Conservation (phyloP, 2,797 vertebrate species). For the Macropus fuliginosus region DNA sequence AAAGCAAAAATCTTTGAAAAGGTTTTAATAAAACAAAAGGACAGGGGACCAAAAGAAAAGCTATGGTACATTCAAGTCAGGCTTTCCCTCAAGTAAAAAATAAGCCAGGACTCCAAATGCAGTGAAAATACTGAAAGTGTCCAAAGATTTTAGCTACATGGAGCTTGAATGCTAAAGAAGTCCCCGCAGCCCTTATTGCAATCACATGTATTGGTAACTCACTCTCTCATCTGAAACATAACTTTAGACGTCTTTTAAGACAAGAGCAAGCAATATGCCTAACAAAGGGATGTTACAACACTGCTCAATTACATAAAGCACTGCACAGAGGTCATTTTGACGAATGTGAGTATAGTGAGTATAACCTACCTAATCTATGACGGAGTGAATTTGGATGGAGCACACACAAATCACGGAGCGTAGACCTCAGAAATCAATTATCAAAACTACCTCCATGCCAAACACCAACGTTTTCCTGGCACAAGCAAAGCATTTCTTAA, state of each 20-base stretch:
- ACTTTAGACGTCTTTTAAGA: constrained; percentile 57
- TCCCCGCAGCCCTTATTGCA: constrained; percentile 39
- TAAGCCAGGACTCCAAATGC: constrained; percentile 24
- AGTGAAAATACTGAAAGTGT: constrained; percentile 52
- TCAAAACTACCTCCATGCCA: constrained; percentile 73
- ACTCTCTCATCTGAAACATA: constrained; percentile 58
- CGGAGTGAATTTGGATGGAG: constrained; percentile 47
- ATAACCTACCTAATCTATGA: constrained; percentile 16
- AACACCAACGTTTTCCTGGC: constrained; percentile 59
- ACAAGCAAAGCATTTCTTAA: constrained; percentile 78
- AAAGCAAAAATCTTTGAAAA: constrained; percentile 43
- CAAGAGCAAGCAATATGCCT: constrained; percentile 32
- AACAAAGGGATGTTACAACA: constrained; percentile 21
- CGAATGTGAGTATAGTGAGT: neutral
- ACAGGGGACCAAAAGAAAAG: too few species aligned
- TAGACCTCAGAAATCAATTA: constrained; percentile 62
- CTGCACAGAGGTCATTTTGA: constrained; percentile 39
- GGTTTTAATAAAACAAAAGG: constrained; percentile 13
- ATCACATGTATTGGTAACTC: constrained; percentile 37
- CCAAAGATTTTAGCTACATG: constrained; percentile 43
- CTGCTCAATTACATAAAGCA: constrained; percentile 11
- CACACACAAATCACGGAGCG: constrained; percentile 16
- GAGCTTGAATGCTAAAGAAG: constrained; percentile 59
- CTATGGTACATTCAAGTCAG: constrained; percentile 42
- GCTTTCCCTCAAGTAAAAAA: constrained; percentile 44